Evolutionary conservation across 2,113 vertebrate genomes (phyloP).

Genomic region (human (Homo sapiens)): GRCh38 chr1:67240001-67240500

Average conservation of each 20-base stretch:
- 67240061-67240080: not conserved
- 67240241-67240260: constrained; percentile 67
- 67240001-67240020: not conserved
- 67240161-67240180: constrained; percentile 69
- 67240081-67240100: not conserved
- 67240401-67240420: not conserved
- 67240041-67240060: not conserved
- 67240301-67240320: not conserved
- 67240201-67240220: constrained; percentile 75
- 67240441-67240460: not conserved
- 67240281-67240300: constrained; percentile 77
- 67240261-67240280: constrained; percentile 80
- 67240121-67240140: not conserved
- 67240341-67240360: not conserved
- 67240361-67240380: not conserved
- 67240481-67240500: not conserved
- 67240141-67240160: constrained; percentile 11
- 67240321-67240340: not conserved
- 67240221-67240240: not conserved
- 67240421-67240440: not conserved
- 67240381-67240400: constrained; percentile 26
- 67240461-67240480: not conserved
- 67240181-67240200: constrained; percentile 48
- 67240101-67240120: not conserved
- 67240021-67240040: not conserved